Percentiles rank a stretch among this genome's conserved stretches.
Evolutionary conservation across 2,113 vertebrate species (phyloP).

Genomic region (Hemibagrus wyckioides): DNA sequence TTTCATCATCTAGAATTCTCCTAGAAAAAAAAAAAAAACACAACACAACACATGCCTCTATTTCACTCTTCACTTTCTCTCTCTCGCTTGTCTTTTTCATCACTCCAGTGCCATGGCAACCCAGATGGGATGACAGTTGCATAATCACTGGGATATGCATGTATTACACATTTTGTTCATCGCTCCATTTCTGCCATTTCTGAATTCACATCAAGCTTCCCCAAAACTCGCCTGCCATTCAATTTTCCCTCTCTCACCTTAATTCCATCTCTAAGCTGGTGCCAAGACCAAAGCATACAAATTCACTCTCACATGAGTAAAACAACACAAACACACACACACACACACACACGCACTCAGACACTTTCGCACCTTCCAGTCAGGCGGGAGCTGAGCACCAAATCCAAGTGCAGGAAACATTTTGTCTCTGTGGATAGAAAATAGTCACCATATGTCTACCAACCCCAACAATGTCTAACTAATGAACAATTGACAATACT

Average conservation of each 20-base stretch:
- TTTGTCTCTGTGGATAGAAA: constrained; percentile 84
- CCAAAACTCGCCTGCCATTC: not conserved
- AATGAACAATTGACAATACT: constrained; percentile 2
- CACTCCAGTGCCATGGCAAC: constrained; percentile 76
- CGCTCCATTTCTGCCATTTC: constrained; percentile 41
- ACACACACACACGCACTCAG: constrained; percentile 60
- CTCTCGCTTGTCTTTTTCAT: constrained; percentile 72
- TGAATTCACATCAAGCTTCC: not conserved
- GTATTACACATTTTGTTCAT: constrained; percentile 62
- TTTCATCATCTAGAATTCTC: not conserved
- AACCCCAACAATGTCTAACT: not conserved
- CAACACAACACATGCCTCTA: not conserved
- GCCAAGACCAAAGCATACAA: constrained; percentile 19
- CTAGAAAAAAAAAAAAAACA: constrained; percentile 12
- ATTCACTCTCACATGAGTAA: not conserved
- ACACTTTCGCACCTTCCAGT: constrained; percentile 91
- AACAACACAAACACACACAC: constrained; percentile 52
- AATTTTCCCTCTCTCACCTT: not conserved
- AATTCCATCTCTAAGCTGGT: not conserved
- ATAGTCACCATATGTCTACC: constrained; percentile 56
- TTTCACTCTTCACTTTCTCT: constrained; percentile 47
- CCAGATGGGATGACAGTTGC: constrained; percentile 76
- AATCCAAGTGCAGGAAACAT: constrained; percentile 99
- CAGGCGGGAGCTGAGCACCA: constrained; percentile 93
- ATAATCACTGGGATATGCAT: constrained; percentile 74